Evolutionary conservation across 2,888 invertebrate species (phyloP).

Genomic region (Zygaena filipendulae): DNA sequence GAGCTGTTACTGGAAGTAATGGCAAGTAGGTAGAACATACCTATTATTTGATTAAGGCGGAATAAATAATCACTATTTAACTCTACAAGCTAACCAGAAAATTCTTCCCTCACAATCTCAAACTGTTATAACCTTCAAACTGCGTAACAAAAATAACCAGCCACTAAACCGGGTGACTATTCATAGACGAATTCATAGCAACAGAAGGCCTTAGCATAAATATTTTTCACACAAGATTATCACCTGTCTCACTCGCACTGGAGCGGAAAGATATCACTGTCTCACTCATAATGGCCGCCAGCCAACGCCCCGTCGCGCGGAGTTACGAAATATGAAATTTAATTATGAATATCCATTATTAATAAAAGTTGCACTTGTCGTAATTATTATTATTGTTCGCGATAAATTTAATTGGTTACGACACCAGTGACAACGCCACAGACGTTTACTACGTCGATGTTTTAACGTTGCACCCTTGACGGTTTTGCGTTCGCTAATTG

Average conservation of each 20-base stretch:
- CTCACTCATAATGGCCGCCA: constrained; percentile 41
- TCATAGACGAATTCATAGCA: constrained; percentile 51
- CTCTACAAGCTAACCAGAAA: constrained; percentile 22
- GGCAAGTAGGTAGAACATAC: no score
- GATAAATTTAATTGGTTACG: no score
- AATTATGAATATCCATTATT: constrained; percentile 44
- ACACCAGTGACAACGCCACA: no score
- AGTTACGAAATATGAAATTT: constrained; percentile 65
- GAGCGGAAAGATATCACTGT: constrained; percentile 36
- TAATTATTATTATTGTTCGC: background rate
- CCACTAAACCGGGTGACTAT: constrained; percentile 40
- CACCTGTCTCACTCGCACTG: constrained; percentile 52
- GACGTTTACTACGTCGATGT: no score
- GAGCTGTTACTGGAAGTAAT: no score
- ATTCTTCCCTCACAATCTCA: no score
- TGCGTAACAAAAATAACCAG: constrained; percentile 43
- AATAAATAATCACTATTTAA: no score
- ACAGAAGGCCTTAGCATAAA: constrained; percentile 63
- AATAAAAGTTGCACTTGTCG: constrained; percentile 24
- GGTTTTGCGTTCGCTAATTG: no score
- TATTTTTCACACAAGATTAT: constrained; percentile 65
- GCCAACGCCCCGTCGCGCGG: constrained; percentile 42
- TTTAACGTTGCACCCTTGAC: no score
- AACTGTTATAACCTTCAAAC: constrained; percentile 61
- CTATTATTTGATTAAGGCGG: no score